Conservation (phyloP, 2,888 invertebrate species). For the Molorchus minor region DNA sequence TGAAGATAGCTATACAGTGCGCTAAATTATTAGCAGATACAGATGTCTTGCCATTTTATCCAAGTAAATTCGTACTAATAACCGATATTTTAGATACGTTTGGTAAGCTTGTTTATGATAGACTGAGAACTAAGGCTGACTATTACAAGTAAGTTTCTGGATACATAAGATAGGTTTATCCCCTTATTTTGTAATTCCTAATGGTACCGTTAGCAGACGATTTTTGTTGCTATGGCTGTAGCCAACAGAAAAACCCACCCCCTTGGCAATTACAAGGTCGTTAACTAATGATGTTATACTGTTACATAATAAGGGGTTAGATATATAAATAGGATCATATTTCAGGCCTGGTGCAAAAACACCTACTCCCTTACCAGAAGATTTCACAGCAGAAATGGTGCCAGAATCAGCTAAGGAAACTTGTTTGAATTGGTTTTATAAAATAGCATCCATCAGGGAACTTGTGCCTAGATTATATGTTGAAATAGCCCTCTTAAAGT, state of each 20-base stretch:
- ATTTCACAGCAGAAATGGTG: conserved; percentile 82
- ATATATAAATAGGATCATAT: too few relatives aligned
- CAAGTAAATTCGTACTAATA: conserved; percentile 96
- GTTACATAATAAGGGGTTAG: too few relatives aligned
- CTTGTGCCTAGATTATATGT: conserved; percentile 92
- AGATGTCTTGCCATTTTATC: conserved; percentile 93
- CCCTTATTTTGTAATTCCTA: too few relatives aligned
- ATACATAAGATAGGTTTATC: too few relatives aligned
- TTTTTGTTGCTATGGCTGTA: too few relatives aligned
- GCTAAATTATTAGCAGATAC: conserved; percentile 92
- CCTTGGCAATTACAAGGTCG: too few relatives aligned
- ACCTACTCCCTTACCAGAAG: conserved; percentile 66
- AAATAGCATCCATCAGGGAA: conserved; percentile 97
- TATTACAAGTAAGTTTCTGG: conserved; percentile 60
- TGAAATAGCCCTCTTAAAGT: conserved; percentile 91
- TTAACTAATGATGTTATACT: too few relatives aligned
- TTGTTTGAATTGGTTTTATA: conserved; percentile 98
- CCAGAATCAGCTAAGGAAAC: conserved; percentile 92
- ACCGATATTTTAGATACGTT: conserved; percentile 97
- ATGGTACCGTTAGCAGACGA: too few relatives aligned
- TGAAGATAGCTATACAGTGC: conserved; percentile 97
- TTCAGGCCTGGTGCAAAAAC: conserved; percentile 66
- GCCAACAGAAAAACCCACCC: too few relatives aligned
- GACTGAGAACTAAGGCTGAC: conserved; percentile 80
- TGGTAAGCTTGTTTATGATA: conserved; percentile 86